Evolutionary conservation across 2,888 invertebrate genomes (phyloP), one percentile per base, ranked within the genome.

Genomic region (Andrena chrysosceles): DNA sequence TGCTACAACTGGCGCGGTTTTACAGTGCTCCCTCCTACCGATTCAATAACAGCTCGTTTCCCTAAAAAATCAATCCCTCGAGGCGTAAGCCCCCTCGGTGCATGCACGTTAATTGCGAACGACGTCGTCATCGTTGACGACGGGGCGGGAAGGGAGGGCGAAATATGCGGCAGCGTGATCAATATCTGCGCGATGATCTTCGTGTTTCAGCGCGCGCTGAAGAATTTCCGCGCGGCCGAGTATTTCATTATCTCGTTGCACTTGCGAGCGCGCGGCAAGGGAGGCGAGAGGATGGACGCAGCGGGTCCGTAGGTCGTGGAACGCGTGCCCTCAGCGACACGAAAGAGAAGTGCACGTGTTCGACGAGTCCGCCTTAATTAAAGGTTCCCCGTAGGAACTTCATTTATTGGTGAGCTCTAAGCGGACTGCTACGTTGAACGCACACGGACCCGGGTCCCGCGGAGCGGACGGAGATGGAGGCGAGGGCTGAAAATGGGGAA

Each of bases 311-410:
- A 59, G 85, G 72, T 76, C 74, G 77, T 56, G 79, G 54, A 68
- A 85, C 71, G 77, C 69, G 64, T 85, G 81, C 84, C 80, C 73
- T 73, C 33, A 31, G 80, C 75, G 75, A 85, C 81, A 64, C 83
- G 77, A 77, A 42, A 74, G 73, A 49, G 59, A 31, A 33, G 75
- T 64, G 67, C 70, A 68, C 78, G 77, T 63, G 77, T 67, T 75
- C 69, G 77, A 77, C 35, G 76, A 76, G 71, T 74, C 79, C 79
- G 77, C 77, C 77, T 83, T 83, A 86, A 85, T 85, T 86, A 77
- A 86, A 83, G 85, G 85, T 85, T 85, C 79, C 49, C 74, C 64
- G 26, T 77, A 80, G 79, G 75, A 83, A 85, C 85, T 85, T 85
- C 83, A 83, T 85, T 85, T 77, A 81, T 85, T 71, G 85, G 71